Percentiles rank a stretch among this genome's conserved stretches.
Evolutionary conservation across 2,797 vertebrate species (phyloP).

Genomic region (Paedocypris micromegethes): DNA sequence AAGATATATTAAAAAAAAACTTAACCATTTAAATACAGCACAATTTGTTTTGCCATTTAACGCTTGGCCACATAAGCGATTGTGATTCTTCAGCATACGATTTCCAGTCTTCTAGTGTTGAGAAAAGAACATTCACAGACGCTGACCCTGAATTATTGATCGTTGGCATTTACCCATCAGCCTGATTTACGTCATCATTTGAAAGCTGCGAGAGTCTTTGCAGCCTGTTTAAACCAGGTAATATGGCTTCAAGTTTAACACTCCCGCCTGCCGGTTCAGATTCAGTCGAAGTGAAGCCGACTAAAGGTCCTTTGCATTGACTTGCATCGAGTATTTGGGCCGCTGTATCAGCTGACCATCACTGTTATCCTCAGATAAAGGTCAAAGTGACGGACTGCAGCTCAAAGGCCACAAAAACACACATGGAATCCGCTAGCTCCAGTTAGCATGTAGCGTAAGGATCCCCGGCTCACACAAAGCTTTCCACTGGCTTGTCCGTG

Average conservation of each 20-base stretch:
- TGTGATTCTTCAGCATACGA: conserved; percentile 62
- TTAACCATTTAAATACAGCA: conserved; percentile 49
- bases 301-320: conserved; percentile 82
- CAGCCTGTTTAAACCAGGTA: conserved; percentile 36
- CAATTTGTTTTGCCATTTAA: conserved; percentile 49
- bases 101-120: conserved; percentile 45
- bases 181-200: conserved; percentile 43
- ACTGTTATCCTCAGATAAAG: conserved; percentile 61
- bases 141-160: conserved; percentile 47
- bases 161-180: conserved; percentile 41
- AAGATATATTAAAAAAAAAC: conserved; percentile 55
- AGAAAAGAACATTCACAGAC: conserved; percentile 33
- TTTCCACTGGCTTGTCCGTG: conserved; percentile 73
- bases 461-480: conserved; percentile 74
- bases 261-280: conserved; percentile 55
- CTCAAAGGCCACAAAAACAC: conserved; percentile 24
- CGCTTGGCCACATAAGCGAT: conserved; percentile 58
- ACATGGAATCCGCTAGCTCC: conserved; percentile 32
- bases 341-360: conserved; percentile 73
- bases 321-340: conserved; percentile 79
- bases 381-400: conserved; percentile 10
- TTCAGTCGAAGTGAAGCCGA: conserved; percentile 73
- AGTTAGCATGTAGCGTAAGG: conserved; percentile 25
- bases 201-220: conserved; percentile 22
- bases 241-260: conserved; percentile 62